Percentiles rank a stretch among this genome's conserved stretches.
Conservation (phyloP, 2,797 vertebrate genomes). For the Pangasius larnaudii region DNA sequence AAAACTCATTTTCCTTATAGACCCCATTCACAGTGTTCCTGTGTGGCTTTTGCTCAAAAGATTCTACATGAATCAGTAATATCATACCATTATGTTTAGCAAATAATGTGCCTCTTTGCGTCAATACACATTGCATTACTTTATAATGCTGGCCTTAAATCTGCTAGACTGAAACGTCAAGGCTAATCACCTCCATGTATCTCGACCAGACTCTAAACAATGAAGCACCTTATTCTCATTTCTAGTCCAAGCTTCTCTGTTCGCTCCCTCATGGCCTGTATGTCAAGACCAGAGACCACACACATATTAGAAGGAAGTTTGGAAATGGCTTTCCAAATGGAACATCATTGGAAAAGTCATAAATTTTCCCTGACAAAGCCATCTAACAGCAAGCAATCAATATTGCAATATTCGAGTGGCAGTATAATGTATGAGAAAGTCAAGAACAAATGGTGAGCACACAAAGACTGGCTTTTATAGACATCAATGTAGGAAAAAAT, state of each 20-base stretch:
- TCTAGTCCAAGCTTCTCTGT: slow-evolving; percentile 20
- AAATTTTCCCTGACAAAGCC: slow-evolving; percentile 66
- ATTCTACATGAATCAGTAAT: slow-evolving; percentile 11
- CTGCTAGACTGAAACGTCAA: slow-evolving; percentile 30
- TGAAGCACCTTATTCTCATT: slow-evolving; percentile 30
- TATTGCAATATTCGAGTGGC: slow-evolving; percentile 70
- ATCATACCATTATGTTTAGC: slow-evolving; percentile 13
- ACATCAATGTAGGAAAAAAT: slow-evolving; percentile 74
- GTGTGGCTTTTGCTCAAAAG: slow-evolving; percentile 17
- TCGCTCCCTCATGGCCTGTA: slow-evolving; percentile 25
- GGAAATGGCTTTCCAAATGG: slow-evolving; percentile 68
- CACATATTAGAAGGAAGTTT: slow-evolving; percentile 58
- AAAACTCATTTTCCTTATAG: slow-evolving; percentile 19
- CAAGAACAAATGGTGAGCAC: slow-evolving; percentile 74
- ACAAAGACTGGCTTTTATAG: slow-evolving; percentile 70
- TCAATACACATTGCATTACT: slow-evolving; percentile 24
- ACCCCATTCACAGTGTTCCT: neutral
- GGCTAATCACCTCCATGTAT: slow-evolving; percentile 23
- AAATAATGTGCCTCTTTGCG: slow-evolving; percentile 27
- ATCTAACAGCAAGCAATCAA: slow-evolving; percentile 74
- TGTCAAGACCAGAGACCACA: slow-evolving; percentile 45
- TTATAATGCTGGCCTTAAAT: neutral
- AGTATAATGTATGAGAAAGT: slow-evolving; percentile 69
- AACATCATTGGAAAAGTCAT: slow-evolving; percentile 73
- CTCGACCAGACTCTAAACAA: slow-evolving; percentile 26